A percentile compares a stretch with the other conserved stretches of the same genome.
These are phyloP conservation scores for Trichosurus vulpecula DNA, from an alignment of 2,797 vertebrate species.

Conservation along the genomic window DNA sequence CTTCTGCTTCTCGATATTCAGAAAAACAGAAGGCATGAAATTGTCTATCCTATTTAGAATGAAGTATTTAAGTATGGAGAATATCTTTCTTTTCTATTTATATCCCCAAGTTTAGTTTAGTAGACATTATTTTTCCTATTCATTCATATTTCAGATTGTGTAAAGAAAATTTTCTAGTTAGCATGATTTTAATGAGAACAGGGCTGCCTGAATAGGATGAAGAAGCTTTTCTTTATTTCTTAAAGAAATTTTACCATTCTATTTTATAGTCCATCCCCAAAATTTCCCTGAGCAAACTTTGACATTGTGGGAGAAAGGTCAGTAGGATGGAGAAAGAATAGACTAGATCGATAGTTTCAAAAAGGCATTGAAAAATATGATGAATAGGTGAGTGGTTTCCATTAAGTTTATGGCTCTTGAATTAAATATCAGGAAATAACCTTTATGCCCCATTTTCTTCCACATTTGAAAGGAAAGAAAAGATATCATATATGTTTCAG, in stretches of 20 bases:
- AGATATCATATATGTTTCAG: neutral
- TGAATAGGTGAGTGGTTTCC: neutral
- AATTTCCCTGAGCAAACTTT: neutral
- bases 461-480: neutral
- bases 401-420: constrained; percentile 22
- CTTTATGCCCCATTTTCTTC: neutral
- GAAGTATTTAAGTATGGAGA: neutral
- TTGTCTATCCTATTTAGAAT: neutral
- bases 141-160: neutral
- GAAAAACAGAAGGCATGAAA: neutral
- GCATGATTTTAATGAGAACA: neutral
- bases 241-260: neutral
- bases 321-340: constrained; percentile 7
- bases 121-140: neutral
- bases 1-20: neutral
- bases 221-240: neutral
- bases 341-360: neutral
- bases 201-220: neutral
- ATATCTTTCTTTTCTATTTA: neutral
- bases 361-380: neutral
- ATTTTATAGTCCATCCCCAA: neutral
- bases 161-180: neutral
- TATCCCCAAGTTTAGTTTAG: neutral
- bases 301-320: neutral
- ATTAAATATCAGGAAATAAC: constrained; percentile 18